Evolutionary conservation across 2,888 invertebrate species (phyloP), one percentile per base, ranked within the genome.

Genomic region (Apamea sordens): DNA sequence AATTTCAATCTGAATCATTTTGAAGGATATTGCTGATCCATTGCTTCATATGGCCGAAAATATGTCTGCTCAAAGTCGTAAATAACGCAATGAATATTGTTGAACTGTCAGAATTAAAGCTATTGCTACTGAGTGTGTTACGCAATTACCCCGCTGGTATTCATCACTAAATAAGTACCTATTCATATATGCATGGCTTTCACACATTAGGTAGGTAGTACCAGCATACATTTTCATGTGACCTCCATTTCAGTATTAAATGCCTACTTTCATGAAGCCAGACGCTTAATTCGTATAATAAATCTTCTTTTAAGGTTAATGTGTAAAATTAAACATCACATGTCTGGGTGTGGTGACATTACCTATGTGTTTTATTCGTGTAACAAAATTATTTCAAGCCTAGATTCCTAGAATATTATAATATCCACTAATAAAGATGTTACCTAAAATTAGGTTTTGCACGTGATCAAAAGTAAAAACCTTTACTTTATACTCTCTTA

Each of bases 231-330:
- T 74, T 41, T 82, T 79, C 36, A 72, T 47, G 68, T 70, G 83
- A 84, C 84, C 83, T 84, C 63, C 71, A 64, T 71, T 71, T 84
- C 59, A 71, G 44, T 63, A 68, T 28, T 56, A 59, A 73, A 73
- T 65, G 44, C 24, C 63, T 56, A 65, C 65, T 18, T 56, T 73
- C 65, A 50, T 76, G 80, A 75, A 83, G 83, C 83, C 79, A 83
- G 59, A 76, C 80, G 63, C 24, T 76, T 76, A 80, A 76, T 80
- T 76, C 63, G 44, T 36, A 65, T 70, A 73, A 83, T 83, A 73
- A 83, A 83, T 84, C 84, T 64, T 80, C 21, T 76, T 83, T 59
- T 73, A 64, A 61, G 84, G 83, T 84, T 84, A 76, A 47, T 59
- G 44, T 83, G 53, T 77, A 78, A 32, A 32, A 77, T 71, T 73